Evolutionary conservation across 2,888 invertebrate genomes (phyloP).

Genomic region (Minunthozetes semirufus): DNA sequence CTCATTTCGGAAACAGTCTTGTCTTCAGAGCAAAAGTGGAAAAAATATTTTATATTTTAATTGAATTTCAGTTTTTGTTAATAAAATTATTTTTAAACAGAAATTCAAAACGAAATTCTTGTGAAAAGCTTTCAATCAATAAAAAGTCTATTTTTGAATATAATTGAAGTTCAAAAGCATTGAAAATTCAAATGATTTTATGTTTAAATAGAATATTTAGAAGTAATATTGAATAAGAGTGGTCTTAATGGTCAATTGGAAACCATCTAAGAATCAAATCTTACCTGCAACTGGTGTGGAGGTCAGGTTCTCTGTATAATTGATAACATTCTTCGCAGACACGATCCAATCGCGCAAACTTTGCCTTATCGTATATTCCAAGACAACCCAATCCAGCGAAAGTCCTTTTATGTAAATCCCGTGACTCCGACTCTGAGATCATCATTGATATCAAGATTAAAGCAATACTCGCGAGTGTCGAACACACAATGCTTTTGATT

Average conservation of each 20-base stretch:
- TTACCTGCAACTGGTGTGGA: conserved; percentile 41
- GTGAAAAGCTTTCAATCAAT: neutral
- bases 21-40: conserved; percentile 19
- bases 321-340: conserved; percentile 42
- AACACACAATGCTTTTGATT: neutral
- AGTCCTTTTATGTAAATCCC: conserved; percentile 32
- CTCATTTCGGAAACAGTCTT: conserved; percentile 41
- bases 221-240: no score
- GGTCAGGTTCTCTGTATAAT: conserved; percentile 40
- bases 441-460: neutral
- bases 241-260: neutral
- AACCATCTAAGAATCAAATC: neutral
- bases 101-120: neutral
- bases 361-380: conserved; percentile 42
- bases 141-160: neutral
- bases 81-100: neutral
- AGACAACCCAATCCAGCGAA: conserved; percentile 41
- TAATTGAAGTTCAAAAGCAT: neutral
- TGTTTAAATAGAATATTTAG: no score
- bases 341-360: conserved; percentile 41
- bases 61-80: neutral
- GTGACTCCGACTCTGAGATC: neutral
- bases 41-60: neutral
- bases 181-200: neutral
- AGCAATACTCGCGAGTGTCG: neutral